Evolutionary conservation across 37 sponge, comb jelly and placozoan species (phyloP).

Genomic region (Haliclona indistincta): DNA sequence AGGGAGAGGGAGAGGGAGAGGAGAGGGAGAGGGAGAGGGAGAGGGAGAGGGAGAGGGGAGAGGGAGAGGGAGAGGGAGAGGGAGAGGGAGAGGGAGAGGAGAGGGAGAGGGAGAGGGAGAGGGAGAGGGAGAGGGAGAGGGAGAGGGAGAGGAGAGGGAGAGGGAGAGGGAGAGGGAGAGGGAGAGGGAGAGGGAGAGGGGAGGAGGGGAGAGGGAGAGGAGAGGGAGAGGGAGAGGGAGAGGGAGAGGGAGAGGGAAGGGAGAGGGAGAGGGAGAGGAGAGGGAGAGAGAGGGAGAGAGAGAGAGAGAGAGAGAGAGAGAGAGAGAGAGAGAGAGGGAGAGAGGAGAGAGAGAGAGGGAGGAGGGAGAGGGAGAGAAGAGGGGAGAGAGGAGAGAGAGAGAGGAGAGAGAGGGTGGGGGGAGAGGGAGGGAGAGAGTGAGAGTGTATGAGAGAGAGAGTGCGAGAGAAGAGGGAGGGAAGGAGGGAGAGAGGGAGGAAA

Average conservation of each 20-base stretch:
- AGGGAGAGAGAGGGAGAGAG: constrained; percentile 1
- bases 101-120: too few species aligned
- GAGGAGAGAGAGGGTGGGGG: not conserved
- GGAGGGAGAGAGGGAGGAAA: not conserved
- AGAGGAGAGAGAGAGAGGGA: not conserved
- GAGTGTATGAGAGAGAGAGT: not conserved
- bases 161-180: too few species aligned
- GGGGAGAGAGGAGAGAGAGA: not conserved
- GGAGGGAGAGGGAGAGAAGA: not conserved
- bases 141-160: too few species aligned
- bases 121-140: too few species aligned
- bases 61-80: too few species aligned
- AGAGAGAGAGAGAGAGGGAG: not conserved
- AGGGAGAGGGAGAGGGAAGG: not conserved
- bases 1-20: too few species aligned
- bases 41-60: too few species aligned
- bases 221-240: not conserved
- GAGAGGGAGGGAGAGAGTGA: not conserved
- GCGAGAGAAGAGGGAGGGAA: constrained; percentile 19
- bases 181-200: too few species aligned
- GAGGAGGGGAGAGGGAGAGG: not conserved
- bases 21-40: too few species aligned
- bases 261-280: not conserved
- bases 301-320: not conserved
- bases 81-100: too few species aligned